Percentiles rank a stretch among this genome's conserved stretches.
Evolutionary conservation across 1,140 invertebrate genomes (phyloP).

Genomic region (Drosophila biarmipes): DNA sequence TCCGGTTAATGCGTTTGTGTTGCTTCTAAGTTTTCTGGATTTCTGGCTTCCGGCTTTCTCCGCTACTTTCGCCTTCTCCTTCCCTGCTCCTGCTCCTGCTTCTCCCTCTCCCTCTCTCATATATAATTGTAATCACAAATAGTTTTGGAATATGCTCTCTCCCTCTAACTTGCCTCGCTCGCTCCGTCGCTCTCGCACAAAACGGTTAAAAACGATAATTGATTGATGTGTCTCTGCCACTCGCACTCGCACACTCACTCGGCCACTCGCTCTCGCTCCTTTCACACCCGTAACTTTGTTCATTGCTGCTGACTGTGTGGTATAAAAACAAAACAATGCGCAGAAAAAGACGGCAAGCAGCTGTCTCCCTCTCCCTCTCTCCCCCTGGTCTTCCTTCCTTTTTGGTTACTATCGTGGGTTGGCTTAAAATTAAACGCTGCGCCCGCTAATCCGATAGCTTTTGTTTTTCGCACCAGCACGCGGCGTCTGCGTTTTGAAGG

Average conservation of each 20-base stretch:
- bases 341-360: constrained; percentile 34
- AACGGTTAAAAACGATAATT: constrained; percentile 36
- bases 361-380: constrained; percentile 8
- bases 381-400: constrained; percentile 4
- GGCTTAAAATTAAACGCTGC: constrained; percentile 25
- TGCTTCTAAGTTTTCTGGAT: constrained; percentile 52
- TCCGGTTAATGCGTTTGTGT: constrained; percentile 66
- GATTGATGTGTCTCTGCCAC: constrained; percentile 16
- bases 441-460: constrained; percentile 35
- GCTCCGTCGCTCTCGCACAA: constrained; percentile 1
- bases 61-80: not conserved
- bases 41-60: constrained; percentile 17
- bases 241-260: constrained; percentile 19
- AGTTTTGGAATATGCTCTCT: constrained; percentile 81
- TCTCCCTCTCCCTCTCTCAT: constrained; percentile 36
- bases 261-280: constrained; percentile 11
- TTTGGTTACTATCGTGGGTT: constrained; percentile 43
- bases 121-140: constrained; percentile 82
- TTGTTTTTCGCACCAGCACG: constrained; percentile 32
- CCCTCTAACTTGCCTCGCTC: constrained; percentile 9
- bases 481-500: constrained; percentile 65
- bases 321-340: constrained; percentile 38
- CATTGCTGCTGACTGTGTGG: constrained; percentile 57
- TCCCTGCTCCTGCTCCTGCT: not conserved
- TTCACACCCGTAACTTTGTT: constrained; percentile 58